Conservation (phyloP, 64 coral and sea anemone species). For the Montipora foliosa region DNA sequence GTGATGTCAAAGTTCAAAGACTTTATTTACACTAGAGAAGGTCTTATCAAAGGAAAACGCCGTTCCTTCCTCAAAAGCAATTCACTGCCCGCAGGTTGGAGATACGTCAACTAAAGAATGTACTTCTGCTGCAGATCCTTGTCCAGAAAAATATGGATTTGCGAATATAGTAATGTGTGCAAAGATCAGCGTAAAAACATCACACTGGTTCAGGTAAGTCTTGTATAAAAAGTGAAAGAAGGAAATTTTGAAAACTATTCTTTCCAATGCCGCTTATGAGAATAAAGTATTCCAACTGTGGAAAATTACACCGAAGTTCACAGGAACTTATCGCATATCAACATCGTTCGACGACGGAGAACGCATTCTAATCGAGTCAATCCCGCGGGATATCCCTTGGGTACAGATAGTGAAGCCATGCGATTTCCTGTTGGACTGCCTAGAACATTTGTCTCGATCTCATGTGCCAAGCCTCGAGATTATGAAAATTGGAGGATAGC, state of each 20-base stretch:
- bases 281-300: background rate
- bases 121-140: background rate
- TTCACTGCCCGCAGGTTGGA: constrained; percentile 9
- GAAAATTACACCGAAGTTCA: constrained; percentile 43
- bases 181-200: background rate
- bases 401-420: no score
- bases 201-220: background rate
- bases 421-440: no score
- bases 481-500: no score
- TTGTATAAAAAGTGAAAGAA: constrained; percentile 3
- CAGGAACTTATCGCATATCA: constrained; percentile 13
- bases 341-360: background rate
- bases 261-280: background rate
- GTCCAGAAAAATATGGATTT: background rate
- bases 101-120: background rate
- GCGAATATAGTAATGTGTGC: background rate
- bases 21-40: constrained; percentile 37
- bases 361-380: background rate
- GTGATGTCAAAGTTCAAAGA: background rate
- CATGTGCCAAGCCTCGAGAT: no score
- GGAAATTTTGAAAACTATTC: background rate
- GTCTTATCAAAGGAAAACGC: constrained; percentile 1
- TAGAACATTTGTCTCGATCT: no score
- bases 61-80: background rate
- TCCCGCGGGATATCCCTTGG: no score